Base-by-base conservation (phyloP, 1,140 invertebrate genomes). In the Nixonia krombeini region DNA sequence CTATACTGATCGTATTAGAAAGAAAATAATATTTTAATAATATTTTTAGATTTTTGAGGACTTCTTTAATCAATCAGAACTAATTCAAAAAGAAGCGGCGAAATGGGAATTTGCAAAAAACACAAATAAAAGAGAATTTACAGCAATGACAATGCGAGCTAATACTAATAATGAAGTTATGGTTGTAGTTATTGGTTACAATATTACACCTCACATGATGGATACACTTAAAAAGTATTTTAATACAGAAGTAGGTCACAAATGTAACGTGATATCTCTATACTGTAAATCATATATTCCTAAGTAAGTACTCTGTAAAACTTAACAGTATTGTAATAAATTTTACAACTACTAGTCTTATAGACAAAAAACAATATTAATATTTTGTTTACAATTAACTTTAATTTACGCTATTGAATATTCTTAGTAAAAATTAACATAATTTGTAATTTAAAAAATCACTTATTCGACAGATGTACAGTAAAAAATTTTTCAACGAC, bases 131-230 rank as follows among this genome's bases (percentile, higher is more conserved):
- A 73, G 58, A 37, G 68, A 72, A 17, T 70, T 66, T 7, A 51
- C 50, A 4, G 80, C 71, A 50, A 65, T 85, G 52, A 65, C 82
- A 42, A 66, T 85, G 15, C 66, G 83, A 50, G 76, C 77, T 33
- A 85, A 85, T 64, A 67, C 73, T 12, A 74, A 70, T 31, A 73
- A 83, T 40, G 75, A 85, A 35, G 59, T 83, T 1, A 81, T 85
- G 81, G 56, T 79, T 8, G 75, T 84, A 41, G 74, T 79, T 15
- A 80, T 82, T 41, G 83, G 83, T 3, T 79, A 77, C 62, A 71
- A 82, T 50, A 74, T 85, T 6, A 77, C 42, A 46, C 47, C 51
- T 0, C 35, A 55, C 3, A 78, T 78, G 9, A 76, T 81, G 68
- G 74, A 77, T 46, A 63, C 51, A 10, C 61, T 85, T 5, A 85